phyloP scores from a whole-genome alignment of 1,140 invertebrate genomes.

The Steinernema feltiae region DNA sequence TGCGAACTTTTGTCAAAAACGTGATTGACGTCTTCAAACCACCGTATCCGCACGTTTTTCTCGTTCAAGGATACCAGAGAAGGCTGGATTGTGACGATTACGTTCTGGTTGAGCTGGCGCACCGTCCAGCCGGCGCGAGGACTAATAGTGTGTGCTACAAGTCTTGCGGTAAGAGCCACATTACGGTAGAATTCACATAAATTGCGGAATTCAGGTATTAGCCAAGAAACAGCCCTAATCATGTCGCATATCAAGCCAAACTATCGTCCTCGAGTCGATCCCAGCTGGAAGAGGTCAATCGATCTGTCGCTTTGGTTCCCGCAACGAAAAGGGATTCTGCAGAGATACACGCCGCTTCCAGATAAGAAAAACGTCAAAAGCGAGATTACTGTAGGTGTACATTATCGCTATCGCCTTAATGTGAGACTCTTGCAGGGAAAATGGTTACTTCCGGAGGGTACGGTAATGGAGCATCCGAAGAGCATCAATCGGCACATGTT shows the following conservation, averaged over 20 bases:
- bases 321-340: neutral
- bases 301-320: neutral
- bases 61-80: neutral
- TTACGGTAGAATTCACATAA: neutral
- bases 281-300: neutral
- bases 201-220: neutral
- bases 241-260: neutral
- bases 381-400: neutral
- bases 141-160: neutral
- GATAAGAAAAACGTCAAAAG: slow-evolving; percentile 3
- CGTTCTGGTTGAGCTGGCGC: neutral
- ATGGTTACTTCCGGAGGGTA: neutral
- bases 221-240: neutral
- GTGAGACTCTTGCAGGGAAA: neutral
- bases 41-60: neutral
- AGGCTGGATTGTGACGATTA: neutral
- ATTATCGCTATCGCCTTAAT: neutral
- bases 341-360: neutral
- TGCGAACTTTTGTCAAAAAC: neutral
- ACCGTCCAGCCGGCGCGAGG: neutral
- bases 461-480: neutral
- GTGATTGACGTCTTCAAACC: neutral
- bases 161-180: neutral
- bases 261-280: neutral
- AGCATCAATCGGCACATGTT: neutral